phyloP scores from a whole-genome alignment of 1,140 invertebrate genomes.

The Pseudomyrmex dendroicus region DNA sequence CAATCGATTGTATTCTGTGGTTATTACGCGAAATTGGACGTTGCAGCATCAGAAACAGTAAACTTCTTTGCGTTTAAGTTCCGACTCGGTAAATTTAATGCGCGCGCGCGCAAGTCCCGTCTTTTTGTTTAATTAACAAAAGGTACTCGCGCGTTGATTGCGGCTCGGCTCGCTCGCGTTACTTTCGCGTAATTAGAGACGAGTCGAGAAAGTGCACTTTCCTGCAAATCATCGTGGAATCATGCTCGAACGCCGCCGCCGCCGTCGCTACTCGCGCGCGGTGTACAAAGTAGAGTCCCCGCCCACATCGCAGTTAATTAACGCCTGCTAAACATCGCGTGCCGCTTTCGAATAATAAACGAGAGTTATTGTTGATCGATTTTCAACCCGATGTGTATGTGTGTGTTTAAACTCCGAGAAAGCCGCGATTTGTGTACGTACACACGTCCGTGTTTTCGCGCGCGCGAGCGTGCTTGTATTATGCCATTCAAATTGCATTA shows the following conservation, averaged over 20 bases:
- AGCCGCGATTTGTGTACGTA: constrained; percentile 19
- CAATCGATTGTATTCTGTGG: no score
- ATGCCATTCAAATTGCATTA: constrained; percentile 54
- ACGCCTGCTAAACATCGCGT: constrained; percentile 33
- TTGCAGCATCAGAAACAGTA: background rate
- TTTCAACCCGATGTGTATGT: background rate
- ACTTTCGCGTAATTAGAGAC: constrained; percentile 51
- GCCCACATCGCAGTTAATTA: constrained; percentile 32
- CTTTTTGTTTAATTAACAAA: constrained; percentile 60
- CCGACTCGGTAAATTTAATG: constrained; percentile 37
- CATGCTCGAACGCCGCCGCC: background rate
- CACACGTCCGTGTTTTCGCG: constrained; percentile 28
- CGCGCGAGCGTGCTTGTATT: constrained; percentile 15
- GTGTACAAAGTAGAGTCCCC: background rate
- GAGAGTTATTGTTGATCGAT: constrained; percentile 19
- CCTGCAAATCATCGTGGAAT: constrained; percentile 46
- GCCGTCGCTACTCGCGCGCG: background rate
- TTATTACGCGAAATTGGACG: no score
- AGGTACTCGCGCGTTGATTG: constrained; percentile 49
- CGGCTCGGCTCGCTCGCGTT: constrained; percentile 16
- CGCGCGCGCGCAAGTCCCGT: constrained; percentile 4
- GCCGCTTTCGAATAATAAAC: constrained; percentile 39
- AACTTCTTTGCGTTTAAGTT: constrained; percentile 39
- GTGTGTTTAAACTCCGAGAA: constrained; percentile 15
- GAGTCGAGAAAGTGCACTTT: constrained; percentile 28